A percentile compares a stretch with the other conserved stretches of the same genome.
Conservation (phyloP, 2,113 vertebrate genomes). For the Alexandromys fortis region DNA sequence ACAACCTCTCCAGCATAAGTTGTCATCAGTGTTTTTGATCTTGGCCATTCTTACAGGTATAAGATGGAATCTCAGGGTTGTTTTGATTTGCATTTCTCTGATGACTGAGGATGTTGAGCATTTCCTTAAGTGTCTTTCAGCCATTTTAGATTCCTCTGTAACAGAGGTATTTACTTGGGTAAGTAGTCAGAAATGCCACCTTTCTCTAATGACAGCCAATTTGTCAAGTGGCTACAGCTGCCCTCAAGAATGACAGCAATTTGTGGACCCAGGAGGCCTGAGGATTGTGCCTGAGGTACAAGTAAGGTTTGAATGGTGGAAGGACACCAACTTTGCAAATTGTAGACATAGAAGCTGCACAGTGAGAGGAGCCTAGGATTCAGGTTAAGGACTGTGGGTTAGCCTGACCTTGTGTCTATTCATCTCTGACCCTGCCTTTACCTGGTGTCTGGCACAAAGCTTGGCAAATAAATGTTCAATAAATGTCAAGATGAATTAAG, state of each 20-base stretch:
- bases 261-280: not conserved
- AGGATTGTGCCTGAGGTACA: not conserved
- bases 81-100: too few species aligned
- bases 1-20: too few species aligned
- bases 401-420: not conserved
- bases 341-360: not conserved
- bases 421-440: not conserved
- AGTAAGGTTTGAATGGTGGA: not conserved
- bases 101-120: too few species aligned
- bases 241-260: not conserved
- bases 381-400: not conserved
- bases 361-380: not conserved
- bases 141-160: too few species aligned
- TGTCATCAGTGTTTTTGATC: too few species aligned
- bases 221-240: not conserved
- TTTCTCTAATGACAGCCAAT: not conserved
- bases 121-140: too few species aligned
- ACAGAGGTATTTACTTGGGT: not conserved
- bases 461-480: not conserved
- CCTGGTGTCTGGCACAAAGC: not conserved
- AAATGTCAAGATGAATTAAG: constrained; percentile 12
- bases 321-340: not conserved
- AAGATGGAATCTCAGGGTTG: too few species aligned
- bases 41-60: too few species aligned
- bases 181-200: not conserved